A percentile compares a stretch with the other conserved stretches of the same genome.
These are phyloP conservation scores for Xanthia togata DNA, from an alignment of 2,888 invertebrate species.

Conservation along the genomic window DNA sequence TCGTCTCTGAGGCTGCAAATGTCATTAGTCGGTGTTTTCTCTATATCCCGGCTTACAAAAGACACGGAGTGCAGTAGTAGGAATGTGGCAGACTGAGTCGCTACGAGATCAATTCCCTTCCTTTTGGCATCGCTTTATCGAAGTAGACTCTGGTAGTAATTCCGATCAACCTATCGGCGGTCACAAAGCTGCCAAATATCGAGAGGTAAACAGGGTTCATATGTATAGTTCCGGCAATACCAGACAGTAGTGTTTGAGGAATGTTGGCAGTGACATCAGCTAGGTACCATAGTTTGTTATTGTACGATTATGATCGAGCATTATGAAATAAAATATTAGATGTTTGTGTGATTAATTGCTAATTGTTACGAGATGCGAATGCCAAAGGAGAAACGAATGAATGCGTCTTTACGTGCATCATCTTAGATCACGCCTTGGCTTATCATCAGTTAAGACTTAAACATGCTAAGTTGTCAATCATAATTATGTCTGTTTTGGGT, in stretches of 20 bases:
- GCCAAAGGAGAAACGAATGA: slow-evolving; percentile 34
- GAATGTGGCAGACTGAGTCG: neutral
- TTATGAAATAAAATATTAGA: slow-evolving; percentile 39
- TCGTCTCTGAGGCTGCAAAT: neutral
- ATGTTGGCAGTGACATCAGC: slow-evolving; percentile 51
- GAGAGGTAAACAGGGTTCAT: slow-evolving; percentile 29
- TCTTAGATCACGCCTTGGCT: slow-evolving; percentile 16
- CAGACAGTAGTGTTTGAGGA: slow-evolving; percentile 29
- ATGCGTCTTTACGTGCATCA: slow-evolving; percentile 29
- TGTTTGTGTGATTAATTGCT: slow-evolving; percentile 24
- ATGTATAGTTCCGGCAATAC: slow-evolving; percentile 55
- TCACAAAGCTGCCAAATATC: slow-evolving; percentile 61
- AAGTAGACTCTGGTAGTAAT: slow-evolving; percentile 25
- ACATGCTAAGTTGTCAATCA: slow-evolving; percentile 19
- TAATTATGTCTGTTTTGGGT: neutral
- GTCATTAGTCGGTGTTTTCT: neutral
- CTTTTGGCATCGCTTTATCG: slow-evolving; percentile 55
- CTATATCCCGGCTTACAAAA: neutral
- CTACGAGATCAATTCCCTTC: slow-evolving; percentile 37
- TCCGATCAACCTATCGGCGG: slow-evolving; percentile 31
- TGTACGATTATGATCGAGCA: slow-evolving; percentile 31
- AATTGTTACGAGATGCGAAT: slow-evolving; percentile 49
- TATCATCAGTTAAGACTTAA: slow-evolving; percentile 20
- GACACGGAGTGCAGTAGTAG: neutral
- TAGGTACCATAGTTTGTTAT: slow-evolving; percentile 28